Conservation (phyloP, 2,888 invertebrate species). For the Theristus sp. region DNA sequence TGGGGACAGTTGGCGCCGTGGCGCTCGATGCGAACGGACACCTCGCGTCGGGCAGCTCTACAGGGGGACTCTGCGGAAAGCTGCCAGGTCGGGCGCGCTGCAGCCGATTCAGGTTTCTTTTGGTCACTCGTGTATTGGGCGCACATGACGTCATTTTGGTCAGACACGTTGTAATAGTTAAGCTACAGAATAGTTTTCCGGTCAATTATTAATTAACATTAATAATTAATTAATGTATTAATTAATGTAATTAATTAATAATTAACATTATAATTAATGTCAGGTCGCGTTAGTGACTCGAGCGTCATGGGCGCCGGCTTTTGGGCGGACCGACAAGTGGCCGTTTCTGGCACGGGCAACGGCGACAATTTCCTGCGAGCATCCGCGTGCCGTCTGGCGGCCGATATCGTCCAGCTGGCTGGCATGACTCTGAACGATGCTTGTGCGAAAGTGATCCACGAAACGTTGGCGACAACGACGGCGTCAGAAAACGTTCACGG, state of each 20-base stretch:
- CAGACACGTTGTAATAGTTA: too few relatives aligned
- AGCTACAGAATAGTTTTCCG: too few relatives aligned
- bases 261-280: too few relatives aligned
- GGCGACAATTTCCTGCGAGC: constrained; percentile 2
- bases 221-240: too few relatives aligned
- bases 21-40: neutral
- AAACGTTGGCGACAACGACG: neutral
- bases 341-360: constrained; percentile 5
- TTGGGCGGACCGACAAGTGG: constrained; percentile 12
- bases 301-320: neutral
- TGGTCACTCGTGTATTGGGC: too few relatives aligned
- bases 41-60: neutral
- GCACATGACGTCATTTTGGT: too few relatives aligned
- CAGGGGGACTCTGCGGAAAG: neutral
- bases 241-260: too few relatives aligned
- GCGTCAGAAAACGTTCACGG: neutral
- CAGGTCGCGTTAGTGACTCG: neutral
- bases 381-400: neutral
- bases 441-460: neutral
- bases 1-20: neutral
- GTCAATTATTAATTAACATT: too few relatives aligned
- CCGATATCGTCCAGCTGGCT: neutral
- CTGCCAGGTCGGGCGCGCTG: neutral
- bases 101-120: too few relatives aligned
- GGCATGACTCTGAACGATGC: neutral